Evolutionary conservation across 2,797 vertebrate species (phyloP), one percentile per base, ranked within the genome.

Genomic region (Delichon dasypus): DNA sequence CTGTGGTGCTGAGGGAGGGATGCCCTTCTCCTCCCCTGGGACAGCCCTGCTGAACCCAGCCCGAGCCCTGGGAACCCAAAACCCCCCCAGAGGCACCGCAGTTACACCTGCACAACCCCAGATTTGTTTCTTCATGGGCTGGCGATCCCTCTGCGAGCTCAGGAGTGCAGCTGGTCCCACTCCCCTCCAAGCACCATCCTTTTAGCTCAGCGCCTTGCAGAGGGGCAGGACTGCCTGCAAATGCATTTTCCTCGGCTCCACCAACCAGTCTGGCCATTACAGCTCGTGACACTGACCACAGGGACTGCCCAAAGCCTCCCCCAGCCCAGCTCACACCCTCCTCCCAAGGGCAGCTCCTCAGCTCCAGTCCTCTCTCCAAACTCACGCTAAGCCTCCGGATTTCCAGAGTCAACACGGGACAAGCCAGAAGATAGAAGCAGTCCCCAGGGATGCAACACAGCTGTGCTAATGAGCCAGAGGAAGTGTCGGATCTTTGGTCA

Each of bases 381-480:
- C 66, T 80, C 68, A 88, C 0, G 9, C 51, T 93, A 94, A 96
- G 76, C 82, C 85, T 91, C 88, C 7, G 73, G 92, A 88, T 96
- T 92, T 81, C 89, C 82, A 82, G 79, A 95, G 82, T 86, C 94
- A 96, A 94, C 68, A 90, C 8, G 54, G 73, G 89, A 93, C 81
- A 80, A 83, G 93, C 75, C 89, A 92, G 89, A 84, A 95, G 91
- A 95, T 61, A 92, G 93, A 89, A 90, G 78, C 1, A 90, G 85
- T 78, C 90, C 86, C 90, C 73, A 88, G 85, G 73, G 94, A 73
- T 36, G 78, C 91, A 94, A 17, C 75, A 54, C 78, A 88, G 87
- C 42, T 23, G 7, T 38, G 68, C 75, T 94, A 83, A 93, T 14
- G 82, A 94, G 93, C 85, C 93, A 88, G 60, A 84, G 88, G 90